Base-by-base conservation (phyloP, 2,888 invertebrate genomes). In the Dorcus hopei region DNA sequence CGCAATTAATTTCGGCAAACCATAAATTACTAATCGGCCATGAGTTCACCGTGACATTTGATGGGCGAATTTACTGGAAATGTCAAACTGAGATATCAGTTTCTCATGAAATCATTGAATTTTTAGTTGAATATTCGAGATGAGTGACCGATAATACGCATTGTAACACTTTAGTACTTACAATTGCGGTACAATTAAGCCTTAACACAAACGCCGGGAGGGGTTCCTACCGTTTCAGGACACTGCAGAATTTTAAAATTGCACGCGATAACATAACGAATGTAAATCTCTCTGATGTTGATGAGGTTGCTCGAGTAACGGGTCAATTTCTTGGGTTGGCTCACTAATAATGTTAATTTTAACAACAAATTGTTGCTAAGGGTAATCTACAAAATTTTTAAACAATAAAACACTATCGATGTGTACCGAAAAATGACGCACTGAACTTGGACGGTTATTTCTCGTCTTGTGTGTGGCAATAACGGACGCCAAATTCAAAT, bases 191-290 rank as follows among this genome's bases (percentile, higher is more conserved):
- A 50, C 54, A 50, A 49, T 48, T 52, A 55, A 43, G 49, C 55
- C 54, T 56, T 61, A 56, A 59, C 52, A 47, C 53, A 63, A 66
- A 68, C 58, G 68, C 68, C 69, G 67, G 68, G 67, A 69, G 68
- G 64, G 68, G 67, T 68, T 62, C 63, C 63, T 65, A 61, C 64
- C 65, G 61, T 64, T 63, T 66, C 62, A 62, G 62, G 61, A 58
- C 68, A 69, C 69, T 68, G 45, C 62, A 67, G 65, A 67, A 67
- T 66, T 69, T 69, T 66, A 61, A 55, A 52, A 57, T 54, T 60
- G 53, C 55, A 50, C 50, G 54, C 54, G 59, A 55, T 56, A 59
- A 59, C 59, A 59, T 59, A 59, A 59, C 59, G 52, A 55, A 59
- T 49, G 38, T 42, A 59, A 59, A 55, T 47, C 48, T 56, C 59